Evolutionary conservation across 2,797 vertebrate species (phyloP).

Genomic region (Poecilia velifera): DNA sequence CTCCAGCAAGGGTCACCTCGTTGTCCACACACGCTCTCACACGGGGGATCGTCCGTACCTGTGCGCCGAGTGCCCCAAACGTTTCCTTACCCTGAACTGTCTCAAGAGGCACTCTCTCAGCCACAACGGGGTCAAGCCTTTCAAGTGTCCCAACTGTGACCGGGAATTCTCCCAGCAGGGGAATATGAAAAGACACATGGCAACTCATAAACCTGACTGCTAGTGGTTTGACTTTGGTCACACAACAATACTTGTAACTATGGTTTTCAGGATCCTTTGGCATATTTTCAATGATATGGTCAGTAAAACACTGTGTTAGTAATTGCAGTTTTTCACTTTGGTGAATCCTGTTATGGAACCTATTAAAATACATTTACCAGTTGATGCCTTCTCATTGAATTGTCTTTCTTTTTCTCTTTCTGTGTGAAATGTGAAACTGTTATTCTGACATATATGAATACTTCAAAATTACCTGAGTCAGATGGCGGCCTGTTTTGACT

Average conservation of each 20-base stretch:
- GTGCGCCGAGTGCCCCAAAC: conserved; percentile 64
- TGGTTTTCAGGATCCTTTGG: not conserved
- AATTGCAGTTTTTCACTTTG: not conserved
- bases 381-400: not conserved
- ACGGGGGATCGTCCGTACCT: conserved; percentile 71
- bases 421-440: not conserved
- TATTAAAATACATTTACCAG: not conserved
- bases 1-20: conserved; percentile 66
- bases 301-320: not conserved
- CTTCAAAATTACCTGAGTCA: not conserved
- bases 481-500: not conserved
- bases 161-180: conserved; percentile 72
- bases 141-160: conserved; percentile 65
- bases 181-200: conserved; percentile 72
- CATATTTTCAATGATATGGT: not conserved
- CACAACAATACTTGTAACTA: not conserved
- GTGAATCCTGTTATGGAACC: not conserved
- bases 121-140: conserved; percentile 71
- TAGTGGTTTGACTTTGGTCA: not conserved
- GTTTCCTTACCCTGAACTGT: conserved; percentile 68
- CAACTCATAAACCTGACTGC: conserved; percentile 53
- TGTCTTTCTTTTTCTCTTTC: not conserved
- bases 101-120: conserved; percentile 71
- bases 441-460: not conserved
- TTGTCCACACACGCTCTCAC: conserved; percentile 69